Base-by-base conservation (phyloP, 2,888 invertebrate genomes). In the Autographa gamma region DNA sequence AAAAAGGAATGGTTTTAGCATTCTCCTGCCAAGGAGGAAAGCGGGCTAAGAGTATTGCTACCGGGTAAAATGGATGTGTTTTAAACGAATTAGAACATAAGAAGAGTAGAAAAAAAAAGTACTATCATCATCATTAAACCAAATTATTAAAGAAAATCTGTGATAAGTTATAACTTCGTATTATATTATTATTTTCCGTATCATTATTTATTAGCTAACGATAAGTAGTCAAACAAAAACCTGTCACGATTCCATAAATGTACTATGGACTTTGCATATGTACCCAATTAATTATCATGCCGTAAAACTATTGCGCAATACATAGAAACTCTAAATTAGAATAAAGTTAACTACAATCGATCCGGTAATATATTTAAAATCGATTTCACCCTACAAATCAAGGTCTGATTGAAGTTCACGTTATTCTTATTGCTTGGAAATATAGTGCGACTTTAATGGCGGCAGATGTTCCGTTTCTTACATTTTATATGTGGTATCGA, bases 401-500 rank as follows among this genome's bases (percentile, higher is more conserved):
- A 16, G 61, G 58, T 59, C 43, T 43, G 16, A 43, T 43, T 43
- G 43, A 43, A 43, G 43, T 43, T 43, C 41, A 43, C 43, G 5
- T 14, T 43, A 43, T 43, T 43, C 43, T 43, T 14, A 43, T 43
- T 14, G 0, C 43, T 16, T 16, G 14, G 14, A 16, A 16, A 43
- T 16, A 43, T 43, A 43, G 43, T 16, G 43, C 16, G 43, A 71
- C 61, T 66, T 69, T 64, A 62, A 75, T 72, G 41, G 56, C 56
- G 56, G 41, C 79, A 81, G 77, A 71, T 81, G 80, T 75, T 74
- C 11, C 19, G 56, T 63, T 74, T 69, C 77, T 41, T 62, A 70
- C 41, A 60, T 74, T 38, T 66, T 38, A 69, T 69, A 61, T 60
- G 54, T 59, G 19, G 9, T 59, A 80, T 80, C 52, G 71, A 81